A percentile compares a stretch with the other conserved stretches of the same genome.
phyloP scores from a whole-genome alignment of 2,888 invertebrate genomes.

The Cremastinae sp. region DNA sequence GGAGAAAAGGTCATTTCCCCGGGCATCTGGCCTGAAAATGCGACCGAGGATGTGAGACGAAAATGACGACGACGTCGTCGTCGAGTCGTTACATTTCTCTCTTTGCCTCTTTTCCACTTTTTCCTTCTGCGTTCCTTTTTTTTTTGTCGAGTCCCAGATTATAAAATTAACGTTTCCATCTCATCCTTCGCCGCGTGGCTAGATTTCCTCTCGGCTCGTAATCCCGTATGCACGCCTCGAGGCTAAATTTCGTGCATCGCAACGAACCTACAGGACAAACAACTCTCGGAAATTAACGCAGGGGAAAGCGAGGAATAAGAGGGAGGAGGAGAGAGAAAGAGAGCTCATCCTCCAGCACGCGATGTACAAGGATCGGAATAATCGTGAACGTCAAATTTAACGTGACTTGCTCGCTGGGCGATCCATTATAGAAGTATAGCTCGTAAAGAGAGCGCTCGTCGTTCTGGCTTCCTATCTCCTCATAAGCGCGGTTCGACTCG shows the following conservation, averaged over 20 bases:
- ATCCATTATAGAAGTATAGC: slow-evolving; percentile 80
- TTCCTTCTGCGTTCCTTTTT: slow-evolving; percentile 64
- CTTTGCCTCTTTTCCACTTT: slow-evolving; percentile 2
- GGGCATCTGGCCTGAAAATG: slow-evolving; percentile 69
- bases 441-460: slow-evolving; percentile 78
- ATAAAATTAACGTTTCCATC: slow-evolving; percentile 76
- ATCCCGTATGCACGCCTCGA: slow-evolving; percentile 44
- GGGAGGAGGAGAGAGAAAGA: slow-evolving; percentile 35
- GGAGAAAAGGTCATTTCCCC: slow-evolving; percentile 66
- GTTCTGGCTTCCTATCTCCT: slow-evolving; percentile 74
- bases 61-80: slow-evolving; percentile 63
- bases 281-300: slow-evolving; percentile 57
- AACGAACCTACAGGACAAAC: slow-evolving; percentile 50
- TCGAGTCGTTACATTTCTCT: slow-evolving; percentile 63
- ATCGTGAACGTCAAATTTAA: slow-evolving; percentile 80
- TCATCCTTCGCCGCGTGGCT: slow-evolving; percentile 18
- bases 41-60: slow-evolving; percentile 56
- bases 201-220: slow-evolving; percentile 32
- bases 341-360: slow-evolving; percentile 62
- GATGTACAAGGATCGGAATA: no score
- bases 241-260: slow-evolving; percentile 39
- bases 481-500: no score
- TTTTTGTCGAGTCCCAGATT: slow-evolving; percentile 69
- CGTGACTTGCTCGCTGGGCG: slow-evolving; percentile 75
- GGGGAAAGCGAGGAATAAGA: slow-evolving; percentile 3